Base-by-base conservation (phyloP, 2,888 invertebrate species). In the Syritta pipiens region DNA sequence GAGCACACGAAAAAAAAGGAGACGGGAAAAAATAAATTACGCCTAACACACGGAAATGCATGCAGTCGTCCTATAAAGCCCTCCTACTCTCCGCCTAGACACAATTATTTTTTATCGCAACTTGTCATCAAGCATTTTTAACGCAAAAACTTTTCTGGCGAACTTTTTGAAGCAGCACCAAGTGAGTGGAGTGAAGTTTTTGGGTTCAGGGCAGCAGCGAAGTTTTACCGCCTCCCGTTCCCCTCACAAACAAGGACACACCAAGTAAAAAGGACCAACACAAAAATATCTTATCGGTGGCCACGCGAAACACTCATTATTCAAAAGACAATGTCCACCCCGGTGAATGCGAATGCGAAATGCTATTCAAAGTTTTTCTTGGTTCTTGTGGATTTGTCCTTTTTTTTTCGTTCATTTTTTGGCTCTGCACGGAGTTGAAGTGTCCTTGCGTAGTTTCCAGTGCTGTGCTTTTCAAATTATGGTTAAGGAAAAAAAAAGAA, bases 281-380 rank as follows among this genome's bases (percentile, higher is more conserved):
- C 2, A 30, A 49, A 71, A 62, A 53, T 37, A 53, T 71, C 59
- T 69, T 46, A 71, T 71, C 60, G 60, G 26, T 62, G 35, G 60
- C 37, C 69, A 71, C 51, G 44, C 53, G 51, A 71, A 62, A 35
- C 30, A 14, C 69, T 71, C 51, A 71, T 62, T 62, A 71, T 35
- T 71, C 53, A 71, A 40, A 51, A 51, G 48, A 60, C 40, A 60
- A 42, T 35, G 51, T 69, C 60, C 26, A 53, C 44, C 62, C 40
- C 28, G 24, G 17, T 46, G 32, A 44, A 28, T 22, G 44, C 7
- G 12, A 57, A 19, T 12, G 9, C n/a, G n/a, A n/a, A 57, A 35
- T 35, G 2, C 20, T 24, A 6, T 24, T 46, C 17, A 60, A 24
- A 24, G 46, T 60, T 60, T 17, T 24, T 17, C n/a, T 35, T 35